Evolutionary conservation across 2,113 vertebrate genomes (phyloP).

Genomic region (Dromiciops gliroides): DNA sequence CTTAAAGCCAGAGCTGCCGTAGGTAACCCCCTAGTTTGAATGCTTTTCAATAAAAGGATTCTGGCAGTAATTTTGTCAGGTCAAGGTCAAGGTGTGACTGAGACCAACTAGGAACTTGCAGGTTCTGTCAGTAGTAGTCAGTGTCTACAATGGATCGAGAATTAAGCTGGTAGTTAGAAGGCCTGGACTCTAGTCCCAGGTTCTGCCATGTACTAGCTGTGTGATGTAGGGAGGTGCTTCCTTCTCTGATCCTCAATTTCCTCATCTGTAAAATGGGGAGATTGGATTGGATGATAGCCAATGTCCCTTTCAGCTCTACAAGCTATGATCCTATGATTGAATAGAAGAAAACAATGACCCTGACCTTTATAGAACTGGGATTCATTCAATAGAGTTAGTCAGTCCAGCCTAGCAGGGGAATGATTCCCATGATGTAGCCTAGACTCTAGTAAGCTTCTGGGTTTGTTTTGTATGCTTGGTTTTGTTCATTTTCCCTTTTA

Average conservation of each 20-base stretch:
- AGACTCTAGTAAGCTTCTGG: neutral
- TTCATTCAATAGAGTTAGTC: neutral
- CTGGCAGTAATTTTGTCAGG: neutral
- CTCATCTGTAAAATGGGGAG: neutral
- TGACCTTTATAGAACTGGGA: neutral
- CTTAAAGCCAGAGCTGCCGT: constrained; percentile 20
- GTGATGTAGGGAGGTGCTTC: neutral
- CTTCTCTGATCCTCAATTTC: neutral
- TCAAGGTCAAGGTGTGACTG: neutral
- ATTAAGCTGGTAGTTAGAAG: neutral
- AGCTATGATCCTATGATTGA: neutral
- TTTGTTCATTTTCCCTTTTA: constrained; percentile 41
- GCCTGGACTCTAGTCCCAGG: neutral
- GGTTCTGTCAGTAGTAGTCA: neutral
- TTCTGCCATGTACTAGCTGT: neutral
- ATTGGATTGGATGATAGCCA: neutral
- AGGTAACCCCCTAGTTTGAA: accelerated
- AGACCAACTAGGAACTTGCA: neutral
- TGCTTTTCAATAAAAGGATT: neutral
- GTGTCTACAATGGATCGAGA: neutral
- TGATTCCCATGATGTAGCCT: neutral
- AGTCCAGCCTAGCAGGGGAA: neutral
- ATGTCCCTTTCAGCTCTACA: neutral
- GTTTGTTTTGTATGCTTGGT: neutral
- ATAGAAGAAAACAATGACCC: neutral